Base-by-base conservation (phyloP, 2,113 vertebrate species). In the Strix uralensis region DNA sequence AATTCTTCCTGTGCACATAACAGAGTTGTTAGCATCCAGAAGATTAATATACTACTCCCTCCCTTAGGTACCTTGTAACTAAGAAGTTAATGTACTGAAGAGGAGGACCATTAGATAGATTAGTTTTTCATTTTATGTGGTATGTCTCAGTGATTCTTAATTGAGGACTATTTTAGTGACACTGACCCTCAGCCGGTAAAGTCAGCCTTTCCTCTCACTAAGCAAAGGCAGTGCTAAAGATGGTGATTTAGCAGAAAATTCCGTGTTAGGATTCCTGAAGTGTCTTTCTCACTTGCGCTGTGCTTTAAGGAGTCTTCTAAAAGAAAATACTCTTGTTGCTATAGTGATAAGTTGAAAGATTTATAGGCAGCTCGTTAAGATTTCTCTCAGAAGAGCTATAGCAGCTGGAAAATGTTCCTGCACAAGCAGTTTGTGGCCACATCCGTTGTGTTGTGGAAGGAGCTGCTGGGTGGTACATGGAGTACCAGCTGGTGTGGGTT, bases 371-470 rank as follows among this genome's bases (percentile, higher is more conserved):
- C 74, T 73, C 1, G 3, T 69, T 55, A 52, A 51, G 29, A 38
- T 85, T 74, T 87, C 44, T 90, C 34, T 92, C n/a, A 55, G 51
- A 85, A 82, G 62, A 87, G 42, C 63, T 82, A 2, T 23, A 44
- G 80, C 27, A 90, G 44, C 70, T 77, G 70, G 47, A 54, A 61
- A 47, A 59, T 18, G 55, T 49, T 81, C 54, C 32, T 3, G 9
- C 27, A 52, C 15, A 61, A 93, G 38, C 23, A 29, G 25, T 79
- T 71, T 59, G 57, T 1, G 14, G 38, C 38, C 18, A 16, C 19
- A 0, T 47, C 1, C 7, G 36, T 81, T 1, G 0, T 0, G 1
- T 32, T 81, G 67, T 14, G 8, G 61, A 40, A 81, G 59, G 51
- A 70, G 47, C 38, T 85, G 40, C 58, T 86, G 85, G 38, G 26